Evolutionary conservation across 2,113 vertebrate species (phyloP).

Genomic region (Pomatostomus ruficeps): DNA sequence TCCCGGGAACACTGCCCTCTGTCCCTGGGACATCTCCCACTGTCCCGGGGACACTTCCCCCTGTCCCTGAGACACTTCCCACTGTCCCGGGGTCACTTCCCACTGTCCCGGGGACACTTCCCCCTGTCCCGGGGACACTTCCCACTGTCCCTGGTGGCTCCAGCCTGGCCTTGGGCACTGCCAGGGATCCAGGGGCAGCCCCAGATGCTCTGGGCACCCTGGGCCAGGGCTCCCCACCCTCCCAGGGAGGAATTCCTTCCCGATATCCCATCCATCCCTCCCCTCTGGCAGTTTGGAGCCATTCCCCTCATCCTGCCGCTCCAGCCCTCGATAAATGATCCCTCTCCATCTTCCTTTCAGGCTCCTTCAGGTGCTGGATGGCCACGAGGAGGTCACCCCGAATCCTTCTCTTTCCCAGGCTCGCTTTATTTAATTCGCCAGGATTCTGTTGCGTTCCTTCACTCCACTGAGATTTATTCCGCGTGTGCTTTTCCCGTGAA

Average conservation of each 20-base stretch:
- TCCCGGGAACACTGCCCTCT: accelerated
- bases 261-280: accelerated
- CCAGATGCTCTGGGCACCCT: not conserved
- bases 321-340: not conserved
- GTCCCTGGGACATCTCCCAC: no score
- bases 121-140: accelerated
- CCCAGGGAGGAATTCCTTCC: not conserved
- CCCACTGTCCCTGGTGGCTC: accelerated
- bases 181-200: not conserved
- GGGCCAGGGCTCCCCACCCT: not conserved
- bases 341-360: not conserved
- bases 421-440: not conserved
- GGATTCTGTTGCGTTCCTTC: accelerated
- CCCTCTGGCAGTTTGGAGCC: not conserved
- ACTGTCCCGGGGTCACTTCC: accelerated
- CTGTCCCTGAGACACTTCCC: accelerated
- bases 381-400: not conserved
- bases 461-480: not conserved
- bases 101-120: accelerated
- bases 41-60: accelerated
- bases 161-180: accelerated
- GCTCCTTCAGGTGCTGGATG: not conserved
- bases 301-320: not conserved
- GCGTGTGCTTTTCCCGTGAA: not conserved
- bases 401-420: no score